These are phyloP conservation scores for Plecotus auritus DNA, from an alignment of 2,113 vertebrate species.

Conservation along the genomic window DNA sequence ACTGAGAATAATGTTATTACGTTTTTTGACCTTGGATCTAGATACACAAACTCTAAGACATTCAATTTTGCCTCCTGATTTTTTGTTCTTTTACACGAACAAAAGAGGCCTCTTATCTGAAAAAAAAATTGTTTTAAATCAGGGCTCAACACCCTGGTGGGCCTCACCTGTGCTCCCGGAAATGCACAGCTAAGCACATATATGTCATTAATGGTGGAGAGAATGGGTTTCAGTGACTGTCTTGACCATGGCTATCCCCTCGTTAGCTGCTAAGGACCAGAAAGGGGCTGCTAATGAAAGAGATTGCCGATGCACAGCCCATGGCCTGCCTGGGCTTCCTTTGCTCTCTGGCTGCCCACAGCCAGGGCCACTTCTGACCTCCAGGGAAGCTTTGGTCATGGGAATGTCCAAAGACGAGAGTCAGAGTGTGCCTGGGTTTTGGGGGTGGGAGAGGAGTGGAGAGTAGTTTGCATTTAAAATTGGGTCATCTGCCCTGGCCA, in stretches of 20 bases:
- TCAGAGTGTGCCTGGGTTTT: no score
- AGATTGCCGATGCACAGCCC: rapidly evolving
- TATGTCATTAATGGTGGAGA: no score
- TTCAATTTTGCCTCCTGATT: background rate
- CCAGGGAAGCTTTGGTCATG: background rate
- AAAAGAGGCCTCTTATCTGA: background rate
- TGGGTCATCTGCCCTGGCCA: background rate
- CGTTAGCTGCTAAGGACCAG: background rate
- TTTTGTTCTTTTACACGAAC: background rate
- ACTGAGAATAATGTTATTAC: background rate
- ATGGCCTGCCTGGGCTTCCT: background rate
- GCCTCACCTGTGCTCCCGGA: background rate
- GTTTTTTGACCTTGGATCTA: background rate
- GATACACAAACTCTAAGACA: background rate
- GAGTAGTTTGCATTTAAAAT: background rate
- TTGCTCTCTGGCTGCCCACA: background rate
- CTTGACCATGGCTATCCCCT: background rate
- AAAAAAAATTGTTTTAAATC: background rate
- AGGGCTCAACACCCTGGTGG: background rate
- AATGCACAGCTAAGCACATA: background rate
- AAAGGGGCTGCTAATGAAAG: background rate
- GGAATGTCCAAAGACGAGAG: background rate
- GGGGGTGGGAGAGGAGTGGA: rapidly evolving
- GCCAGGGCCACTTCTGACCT: background rate
- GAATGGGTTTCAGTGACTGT: rapidly evolving